Evolutionary conservation across 2,797 vertebrate species (phyloP).

Genomic region (Arnoldichthys spilopterus): DNA sequence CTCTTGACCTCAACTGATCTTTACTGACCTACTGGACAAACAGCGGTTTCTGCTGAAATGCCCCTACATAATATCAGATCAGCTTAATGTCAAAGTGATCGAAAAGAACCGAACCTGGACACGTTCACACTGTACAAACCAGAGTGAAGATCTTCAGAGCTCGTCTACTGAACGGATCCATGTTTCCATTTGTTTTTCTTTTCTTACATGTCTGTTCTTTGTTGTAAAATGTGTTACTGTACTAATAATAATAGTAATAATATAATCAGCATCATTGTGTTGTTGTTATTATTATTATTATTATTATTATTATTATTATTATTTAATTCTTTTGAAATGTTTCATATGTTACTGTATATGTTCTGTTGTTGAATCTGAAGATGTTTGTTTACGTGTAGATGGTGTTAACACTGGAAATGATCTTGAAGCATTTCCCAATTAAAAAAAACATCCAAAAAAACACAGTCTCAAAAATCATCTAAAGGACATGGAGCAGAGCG

Average conservation of each 20-base stretch:
- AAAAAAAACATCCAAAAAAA: not conserved
- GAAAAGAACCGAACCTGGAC: too few relatives aligned
- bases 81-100: too few relatives aligned
- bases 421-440: slow-evolving; percentile 9
- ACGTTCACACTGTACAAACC: not conserved
- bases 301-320: not conserved
- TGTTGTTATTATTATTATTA: not conserved
- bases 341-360: slow-evolving; percentile 5
- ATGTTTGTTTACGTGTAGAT: slow-evolving; percentile 30
- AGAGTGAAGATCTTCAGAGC: not conserved
- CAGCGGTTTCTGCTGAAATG: too few relatives aligned
- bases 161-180: slow-evolving; percentile 6
- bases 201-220: slow-evolving; percentile 27
- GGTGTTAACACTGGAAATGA: slow-evolving; percentile 28
- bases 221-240: slow-evolving; percentile 27
- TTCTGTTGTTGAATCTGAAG: slow-evolving; percentile 17
- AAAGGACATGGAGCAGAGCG: not conserved
- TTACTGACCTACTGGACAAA: too few relatives aligned
- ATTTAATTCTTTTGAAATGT: not conserved
- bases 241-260: not conserved
- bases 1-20: too few relatives aligned
- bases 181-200: slow-evolving; percentile 9
- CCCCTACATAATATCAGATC: too few relatives aligned
- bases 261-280: not conserved
- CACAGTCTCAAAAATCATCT: not conserved